phyloP scores from a whole-genome alignment of 2,888 invertebrate genomes.

The Drosophila fungiperda region DNA sequence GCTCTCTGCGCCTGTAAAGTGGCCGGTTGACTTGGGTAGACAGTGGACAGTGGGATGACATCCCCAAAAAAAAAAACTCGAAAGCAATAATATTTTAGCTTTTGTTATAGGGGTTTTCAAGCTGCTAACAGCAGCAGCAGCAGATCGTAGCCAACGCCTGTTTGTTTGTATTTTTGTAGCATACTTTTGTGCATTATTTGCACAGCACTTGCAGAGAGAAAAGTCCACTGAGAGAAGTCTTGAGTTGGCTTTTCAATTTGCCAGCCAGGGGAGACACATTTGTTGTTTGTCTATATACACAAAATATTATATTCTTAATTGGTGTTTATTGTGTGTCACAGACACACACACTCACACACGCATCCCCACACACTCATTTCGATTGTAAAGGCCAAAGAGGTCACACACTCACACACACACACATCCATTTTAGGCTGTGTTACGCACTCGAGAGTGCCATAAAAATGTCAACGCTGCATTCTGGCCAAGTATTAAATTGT shows the following conservation, averaged over 20 bases:
- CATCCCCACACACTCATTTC: constrained; percentile 10
- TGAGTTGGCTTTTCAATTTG: constrained; percentile 79
- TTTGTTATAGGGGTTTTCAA: constrained; percentile 76
- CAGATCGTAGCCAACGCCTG: constrained; percentile 44
- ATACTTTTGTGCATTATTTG: constrained; percentile 79
- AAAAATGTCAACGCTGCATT: constrained; percentile 71
- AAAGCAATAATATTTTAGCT: constrained; percentile 79
- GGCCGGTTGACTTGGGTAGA: constrained; percentile 47
- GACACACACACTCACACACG: constrained; percentile 46
- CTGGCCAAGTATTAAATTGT: constrained; percentile 61
- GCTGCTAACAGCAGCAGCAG: constrained; percentile 46
- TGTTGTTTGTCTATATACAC: constrained; percentile 73
- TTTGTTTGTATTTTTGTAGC: constrained; percentile 77
- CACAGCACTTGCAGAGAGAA: constrained; percentile 72
- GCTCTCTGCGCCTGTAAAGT: constrained; percentile 50
- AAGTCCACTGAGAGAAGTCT: constrained; percentile 34
- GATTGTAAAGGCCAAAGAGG: constrained; percentile 23
- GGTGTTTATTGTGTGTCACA: constrained; percentile 79
- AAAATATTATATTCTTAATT: constrained; percentile 81
- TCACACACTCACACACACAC: constrained; percentile 28
- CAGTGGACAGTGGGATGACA: constrained; percentile 1
- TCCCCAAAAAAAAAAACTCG: constrained; percentile 30
- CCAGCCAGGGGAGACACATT: constrained; percentile 45
- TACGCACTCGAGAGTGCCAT: constrained; percentile 65
- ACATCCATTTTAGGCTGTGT: constrained; percentile 33